Conservation (phyloP, 2,888 invertebrate species). For the Poecilobothrus nobilitatus region DNA sequence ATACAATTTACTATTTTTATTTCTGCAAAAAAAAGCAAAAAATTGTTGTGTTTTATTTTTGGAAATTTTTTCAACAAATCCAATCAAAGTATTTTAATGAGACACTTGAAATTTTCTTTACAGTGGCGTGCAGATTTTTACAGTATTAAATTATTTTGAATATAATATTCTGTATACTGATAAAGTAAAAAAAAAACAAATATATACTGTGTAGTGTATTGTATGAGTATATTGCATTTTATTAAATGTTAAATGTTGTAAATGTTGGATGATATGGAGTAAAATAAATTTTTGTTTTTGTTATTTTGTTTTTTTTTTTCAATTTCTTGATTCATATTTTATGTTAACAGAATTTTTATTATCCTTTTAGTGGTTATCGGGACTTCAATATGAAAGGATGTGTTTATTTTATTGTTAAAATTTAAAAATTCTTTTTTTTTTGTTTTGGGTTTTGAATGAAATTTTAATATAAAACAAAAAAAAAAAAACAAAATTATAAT, state of each 20-base stretch:
- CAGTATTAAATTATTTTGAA: no score
- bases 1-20: no score
- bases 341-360: background rate
- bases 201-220: background rate
- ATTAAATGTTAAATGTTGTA: no score
- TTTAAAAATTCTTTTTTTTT: background rate
- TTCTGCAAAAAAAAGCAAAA: no score
- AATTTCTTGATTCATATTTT: background rate
- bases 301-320: background rate
- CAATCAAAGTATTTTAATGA: background rate
- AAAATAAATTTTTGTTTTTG: background rate
- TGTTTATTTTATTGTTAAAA: background rate
- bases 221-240: background rate
- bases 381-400: conserved; percentile 6
- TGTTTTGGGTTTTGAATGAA: background rate
- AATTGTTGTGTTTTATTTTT: background rate
- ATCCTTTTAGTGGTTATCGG: conserved; percentile 3
- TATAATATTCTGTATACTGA: no score
- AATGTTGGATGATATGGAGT: no score
- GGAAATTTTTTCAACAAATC: background rate
- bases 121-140: no score
- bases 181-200: background rate
- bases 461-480: background rate
- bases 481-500: background rate
- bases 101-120: no score